A percentile compares a stretch with the other conserved stretches of the same genome.
phyloP scores from a whole-genome alignment of 2,797 vertebrate genomes.

The Platyrinchus mystaceus region DNA sequence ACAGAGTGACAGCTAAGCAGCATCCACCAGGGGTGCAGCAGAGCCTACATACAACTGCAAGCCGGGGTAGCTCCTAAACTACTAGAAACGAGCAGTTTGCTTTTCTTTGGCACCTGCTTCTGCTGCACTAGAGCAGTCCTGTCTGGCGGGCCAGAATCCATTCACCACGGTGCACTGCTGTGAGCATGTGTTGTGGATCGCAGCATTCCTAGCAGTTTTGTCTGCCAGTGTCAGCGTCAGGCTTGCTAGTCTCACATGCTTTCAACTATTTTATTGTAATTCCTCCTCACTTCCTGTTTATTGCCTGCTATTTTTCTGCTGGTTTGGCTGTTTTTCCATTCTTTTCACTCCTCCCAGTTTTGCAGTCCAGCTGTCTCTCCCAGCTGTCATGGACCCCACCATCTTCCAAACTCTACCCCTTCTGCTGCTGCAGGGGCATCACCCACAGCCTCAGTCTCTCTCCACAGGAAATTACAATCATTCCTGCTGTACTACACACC shows the following conservation, averaged over 20 bases:
- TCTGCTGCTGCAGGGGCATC: background rate
- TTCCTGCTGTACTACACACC: conserved; percentile 19
- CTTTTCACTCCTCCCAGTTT: background rate
- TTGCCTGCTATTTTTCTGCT: background rate
- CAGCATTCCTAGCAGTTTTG: background rate
- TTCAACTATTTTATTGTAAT: background rate
- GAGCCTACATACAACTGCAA: background rate
- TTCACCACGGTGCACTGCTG: background rate
- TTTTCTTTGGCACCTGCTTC: background rate
- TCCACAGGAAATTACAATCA: conserved; percentile 58
- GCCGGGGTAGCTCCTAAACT: background rate
- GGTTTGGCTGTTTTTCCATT: background rate
- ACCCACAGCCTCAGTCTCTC: background rate
- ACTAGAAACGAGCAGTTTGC: background rate
- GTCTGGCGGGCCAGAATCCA: background rate
- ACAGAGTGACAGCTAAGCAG: background rate
- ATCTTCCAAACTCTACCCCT: background rate
- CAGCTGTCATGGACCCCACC: background rate
- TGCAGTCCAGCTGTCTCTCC: background rate
- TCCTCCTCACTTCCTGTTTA: background rate
- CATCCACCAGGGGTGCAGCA: background rate
- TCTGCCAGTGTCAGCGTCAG: background rate
- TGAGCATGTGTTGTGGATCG: background rate
- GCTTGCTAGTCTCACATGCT: background rate
- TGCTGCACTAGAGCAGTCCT: background rate